A percentile compares a stretch with the other conserved stretches of the same genome.
Conservation (phyloP, 2,797 vertebrate species). For the Myotis daubentonii region DNA sequence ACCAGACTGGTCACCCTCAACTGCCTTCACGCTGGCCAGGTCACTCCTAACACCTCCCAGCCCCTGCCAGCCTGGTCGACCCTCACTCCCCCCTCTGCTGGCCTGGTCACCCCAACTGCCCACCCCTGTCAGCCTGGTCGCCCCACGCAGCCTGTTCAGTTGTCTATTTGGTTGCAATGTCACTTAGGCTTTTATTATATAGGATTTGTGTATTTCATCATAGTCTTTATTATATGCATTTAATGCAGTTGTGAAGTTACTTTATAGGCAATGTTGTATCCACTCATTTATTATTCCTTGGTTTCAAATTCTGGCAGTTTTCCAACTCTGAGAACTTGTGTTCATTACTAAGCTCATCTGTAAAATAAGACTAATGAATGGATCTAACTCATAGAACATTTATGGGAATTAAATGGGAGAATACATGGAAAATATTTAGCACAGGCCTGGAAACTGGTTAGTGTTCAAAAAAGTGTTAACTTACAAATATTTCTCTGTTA, state of each 20-base stretch:
- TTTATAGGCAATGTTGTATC: neutral
- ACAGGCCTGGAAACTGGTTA: neutral
- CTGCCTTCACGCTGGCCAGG: too few species aligned
- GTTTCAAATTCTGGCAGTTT: conserved; percentile 14
- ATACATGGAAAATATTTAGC: neutral
- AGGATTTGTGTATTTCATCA: neutral
- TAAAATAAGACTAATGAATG: neutral
- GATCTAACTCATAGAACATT: neutral
- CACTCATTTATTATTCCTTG: neutral
- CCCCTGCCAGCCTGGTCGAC: too few species aligned
- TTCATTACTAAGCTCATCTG: neutral
- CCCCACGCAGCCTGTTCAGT: too few species aligned
- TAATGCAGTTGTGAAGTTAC: neutral
- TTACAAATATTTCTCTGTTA: neutral
- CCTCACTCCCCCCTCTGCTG: too few species aligned
- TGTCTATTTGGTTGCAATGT: too few species aligned
- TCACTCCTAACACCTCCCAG: too few species aligned
- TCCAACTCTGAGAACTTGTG: neutral
- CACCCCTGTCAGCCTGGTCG: too few species aligned
- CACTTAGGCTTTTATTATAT: too few species aligned
- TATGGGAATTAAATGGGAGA: neutral
- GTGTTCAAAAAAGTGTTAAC: neutral
- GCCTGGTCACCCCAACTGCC: too few species aligned
- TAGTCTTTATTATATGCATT: neutral
- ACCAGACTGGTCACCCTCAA: too few species aligned